These are phyloP conservation scores for Pogona vitticeps DNA, from an alignment of 2,113 vertebrate genomes.

Conservation along the genomic window DNA sequence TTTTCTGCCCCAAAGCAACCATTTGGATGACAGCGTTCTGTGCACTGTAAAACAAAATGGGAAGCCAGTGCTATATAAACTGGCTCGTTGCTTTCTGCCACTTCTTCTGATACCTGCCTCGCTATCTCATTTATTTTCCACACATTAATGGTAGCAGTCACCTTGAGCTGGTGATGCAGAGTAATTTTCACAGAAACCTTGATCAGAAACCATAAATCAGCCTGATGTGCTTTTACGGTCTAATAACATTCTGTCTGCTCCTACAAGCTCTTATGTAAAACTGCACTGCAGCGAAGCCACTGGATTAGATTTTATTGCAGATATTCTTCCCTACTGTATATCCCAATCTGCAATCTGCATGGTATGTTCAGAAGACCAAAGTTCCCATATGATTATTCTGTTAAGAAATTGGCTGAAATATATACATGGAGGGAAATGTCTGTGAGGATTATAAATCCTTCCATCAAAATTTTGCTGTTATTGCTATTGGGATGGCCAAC, in stretches of 20 bases:
- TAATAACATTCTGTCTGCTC: slow-evolving; percentile 84
- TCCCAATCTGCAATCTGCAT: slow-evolving; percentile 39
- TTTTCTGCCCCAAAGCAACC: slow-evolving; percentile 82
- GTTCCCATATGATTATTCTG: not conserved
- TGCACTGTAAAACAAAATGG: slow-evolving; percentile 83
- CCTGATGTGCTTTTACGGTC: slow-evolving; percentile 86
- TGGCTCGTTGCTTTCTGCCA: slow-evolving; percentile 71
- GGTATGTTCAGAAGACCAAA: slow-evolving; percentile 11
- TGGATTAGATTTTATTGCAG: slow-evolving; percentile 52
- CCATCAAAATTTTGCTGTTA: slow-evolving; percentile 4
- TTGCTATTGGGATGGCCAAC: not conserved
- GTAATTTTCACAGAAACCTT: slow-evolving; percentile 88
- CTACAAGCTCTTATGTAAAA: slow-evolving; percentile 82
- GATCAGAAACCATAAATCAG: slow-evolving; percentile 90
- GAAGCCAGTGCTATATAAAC: slow-evolving; percentile 77
- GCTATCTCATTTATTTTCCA: slow-evolving; percentile 83
- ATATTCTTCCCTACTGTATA: not conserved
- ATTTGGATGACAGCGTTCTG: slow-evolving; percentile 81
- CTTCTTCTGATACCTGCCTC: slow-evolving; percentile 77
- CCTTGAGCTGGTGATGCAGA: slow-evolving; percentile 86
- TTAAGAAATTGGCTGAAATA: slow-evolving; percentile 40
- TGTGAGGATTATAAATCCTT: not conserved
- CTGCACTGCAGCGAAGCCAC: slow-evolving; percentile 76
- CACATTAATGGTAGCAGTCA: slow-evolving; percentile 87
- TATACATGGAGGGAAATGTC: not conserved